Evolutionary conservation across 2,113 vertebrate species (phyloP).

Genomic region (Opisthocomus hoazin): DNA sequence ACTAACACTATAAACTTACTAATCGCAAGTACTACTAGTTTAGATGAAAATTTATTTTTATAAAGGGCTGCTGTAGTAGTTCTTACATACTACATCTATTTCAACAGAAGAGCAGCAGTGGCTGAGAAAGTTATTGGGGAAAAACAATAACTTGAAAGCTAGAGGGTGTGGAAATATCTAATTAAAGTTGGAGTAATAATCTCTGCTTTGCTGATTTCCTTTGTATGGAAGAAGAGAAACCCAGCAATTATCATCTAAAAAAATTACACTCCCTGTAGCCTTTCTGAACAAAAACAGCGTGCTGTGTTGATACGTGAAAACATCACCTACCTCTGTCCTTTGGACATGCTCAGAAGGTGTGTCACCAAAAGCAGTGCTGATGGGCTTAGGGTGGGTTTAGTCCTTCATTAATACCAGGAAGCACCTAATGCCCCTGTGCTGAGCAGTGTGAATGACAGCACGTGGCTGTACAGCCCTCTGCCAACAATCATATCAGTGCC

Average conservation of each 20-base stretch:
- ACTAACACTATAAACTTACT: not conserved
- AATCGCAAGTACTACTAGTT: not conserved
- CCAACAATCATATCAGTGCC: accelerated
- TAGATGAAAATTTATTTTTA: not conserved
- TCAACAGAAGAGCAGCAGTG: not conserved
- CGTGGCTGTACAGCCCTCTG: accelerated
- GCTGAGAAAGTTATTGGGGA: not conserved
- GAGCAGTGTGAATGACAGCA: not conserved
- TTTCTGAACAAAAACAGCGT: not conserved
- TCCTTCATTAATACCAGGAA: not conserved
- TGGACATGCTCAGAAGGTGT: not conserved
- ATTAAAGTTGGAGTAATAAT: conserved; percentile 14
- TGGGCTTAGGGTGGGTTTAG: not conserved
- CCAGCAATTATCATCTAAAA: not conserved
- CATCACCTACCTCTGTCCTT: not conserved
- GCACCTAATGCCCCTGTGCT: accelerated
- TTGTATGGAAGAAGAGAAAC: not conserved
- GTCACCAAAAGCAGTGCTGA: not conserved
- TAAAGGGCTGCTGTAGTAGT: not conserved
- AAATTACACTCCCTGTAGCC: not conserved
- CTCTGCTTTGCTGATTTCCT: not conserved
- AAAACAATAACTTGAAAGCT: not conserved
- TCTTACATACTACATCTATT: not conserved
- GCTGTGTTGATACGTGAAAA: not conserved
- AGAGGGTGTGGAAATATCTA: not conserved